A percentile compares a stretch with the other conserved stretches of the same genome.
phyloP scores from a whole-genome alignment of 2,113 vertebrate species.

The Etia nguti region DNA sequence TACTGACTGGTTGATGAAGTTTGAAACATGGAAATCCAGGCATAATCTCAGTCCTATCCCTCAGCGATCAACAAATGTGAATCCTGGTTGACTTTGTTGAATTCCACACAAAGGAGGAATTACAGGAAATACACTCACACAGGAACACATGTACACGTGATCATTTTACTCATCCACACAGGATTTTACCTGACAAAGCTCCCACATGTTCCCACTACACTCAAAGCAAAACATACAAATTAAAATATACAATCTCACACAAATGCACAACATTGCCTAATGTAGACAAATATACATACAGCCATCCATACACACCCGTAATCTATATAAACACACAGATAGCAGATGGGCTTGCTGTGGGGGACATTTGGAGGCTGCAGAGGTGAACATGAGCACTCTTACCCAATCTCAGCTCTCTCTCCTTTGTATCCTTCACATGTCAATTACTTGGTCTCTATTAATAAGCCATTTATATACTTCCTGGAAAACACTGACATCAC shows the following conservation, averaged over 20 bases:
- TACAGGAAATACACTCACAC: background rate
- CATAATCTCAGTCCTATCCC: constrained; percentile 46
- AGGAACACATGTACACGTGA: background rate
- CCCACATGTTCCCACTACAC: background rate
- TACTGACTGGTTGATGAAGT: constrained; percentile 47
- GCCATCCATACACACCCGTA: background rate
- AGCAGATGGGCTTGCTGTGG: background rate
- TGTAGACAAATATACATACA: background rate
- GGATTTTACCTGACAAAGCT: background rate
- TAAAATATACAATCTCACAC: background rate
- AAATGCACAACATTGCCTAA: background rate
- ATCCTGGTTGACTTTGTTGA: constrained; percentile 17
- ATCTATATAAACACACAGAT: background rate
- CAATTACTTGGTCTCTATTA: background rate
- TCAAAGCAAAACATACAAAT: background rate
- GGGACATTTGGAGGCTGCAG: background rate
- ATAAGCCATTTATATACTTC: constrained; percentile 9
- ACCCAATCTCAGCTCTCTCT: background rate
- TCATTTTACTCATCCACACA: background rate
- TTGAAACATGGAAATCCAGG: constrained; percentile 66
- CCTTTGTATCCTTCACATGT: background rate
- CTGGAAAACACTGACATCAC: background rate
- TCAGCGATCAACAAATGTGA: constrained; percentile 50
- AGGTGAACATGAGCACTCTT: background rate
- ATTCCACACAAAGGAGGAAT: constrained; percentile 6